A percentile compares a stretch with the other conserved stretches of the same genome.
Evolutionary conservation across 2,888 invertebrate species (phyloP).

Genomic region (Drosophila recens): DNA sequence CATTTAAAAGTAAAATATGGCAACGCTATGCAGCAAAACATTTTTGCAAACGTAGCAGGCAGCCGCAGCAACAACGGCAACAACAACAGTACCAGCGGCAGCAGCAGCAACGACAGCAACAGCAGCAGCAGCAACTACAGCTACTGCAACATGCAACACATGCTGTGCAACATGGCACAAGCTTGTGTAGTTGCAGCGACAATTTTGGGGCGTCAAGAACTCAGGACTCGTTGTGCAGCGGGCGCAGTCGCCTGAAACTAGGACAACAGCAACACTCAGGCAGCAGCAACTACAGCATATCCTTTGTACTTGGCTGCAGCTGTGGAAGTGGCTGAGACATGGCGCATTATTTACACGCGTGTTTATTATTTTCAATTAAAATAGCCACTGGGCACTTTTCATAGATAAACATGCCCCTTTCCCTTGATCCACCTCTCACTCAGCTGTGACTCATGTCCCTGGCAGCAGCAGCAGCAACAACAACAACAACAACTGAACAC

Average conservation of each 20-base stretch:
- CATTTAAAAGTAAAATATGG: conserved; percentile 81
- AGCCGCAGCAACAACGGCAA: conserved; percentile 50
- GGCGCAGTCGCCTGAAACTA: conserved; percentile 34
- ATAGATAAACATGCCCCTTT: conserved; percentile 63
- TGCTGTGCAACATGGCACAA: conserved; percentile 75
- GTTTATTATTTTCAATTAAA: conserved; percentile 80
- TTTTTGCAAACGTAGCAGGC: conserved; percentile 71
- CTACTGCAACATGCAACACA: conserved; percentile 77
- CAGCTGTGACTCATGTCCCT: conserved; percentile 63
- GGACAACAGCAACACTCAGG: conserved; percentile 46
- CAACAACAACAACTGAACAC: conserved; percentile 6
- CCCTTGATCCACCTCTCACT: neutral
- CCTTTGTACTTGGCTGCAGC: conserved; percentile 28
- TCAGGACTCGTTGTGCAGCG: conserved; percentile 46
- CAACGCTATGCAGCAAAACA: conserved; percentile 76
- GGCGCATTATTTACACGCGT: conserved; percentile 77
- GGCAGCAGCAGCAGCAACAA: conserved; percentile 29
- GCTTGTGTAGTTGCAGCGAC: conserved; percentile 60
- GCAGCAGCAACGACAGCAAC: conserved; percentile 37
- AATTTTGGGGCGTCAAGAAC: conserved; percentile 43
- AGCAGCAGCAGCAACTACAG: conserved; percentile 29
- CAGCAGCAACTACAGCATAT: conserved; percentile 15
- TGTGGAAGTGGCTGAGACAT: conserved; percentile 53
- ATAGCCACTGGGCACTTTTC: conserved; percentile 60
- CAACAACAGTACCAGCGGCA: conserved; percentile 41